Evolutionary conservation across 2,797 vertebrate species (phyloP).

Genomic region (Scarus forsteni): DNA sequence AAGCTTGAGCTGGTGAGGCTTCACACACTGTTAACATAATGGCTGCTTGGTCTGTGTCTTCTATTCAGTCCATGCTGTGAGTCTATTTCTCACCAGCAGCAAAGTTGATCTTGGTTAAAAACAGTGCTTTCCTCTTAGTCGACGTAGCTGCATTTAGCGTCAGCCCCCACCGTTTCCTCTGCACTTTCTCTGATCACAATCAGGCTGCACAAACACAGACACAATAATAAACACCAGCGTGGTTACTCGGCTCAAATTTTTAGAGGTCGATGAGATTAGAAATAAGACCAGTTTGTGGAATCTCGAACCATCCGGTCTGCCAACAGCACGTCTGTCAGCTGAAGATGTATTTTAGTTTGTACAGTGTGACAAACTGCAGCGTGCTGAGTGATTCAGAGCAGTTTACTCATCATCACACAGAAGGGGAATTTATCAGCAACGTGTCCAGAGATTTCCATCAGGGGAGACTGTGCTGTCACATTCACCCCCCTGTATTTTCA

Average conservation of each 20-base stretch:
- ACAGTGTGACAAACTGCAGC: constrained; percentile 51
- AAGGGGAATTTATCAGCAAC: constrained; percentile 54
- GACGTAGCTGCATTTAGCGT: constrained; percentile 7
- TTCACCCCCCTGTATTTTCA: constrained; percentile 48
- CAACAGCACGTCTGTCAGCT: constrained; percentile 4
- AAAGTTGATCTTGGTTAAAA: no score
- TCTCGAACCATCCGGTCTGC: constrained; percentile 10
- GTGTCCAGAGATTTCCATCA: constrained; percentile 32
- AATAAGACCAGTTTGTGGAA: constrained; percentile 7
- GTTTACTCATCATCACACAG: constrained; percentile 58
- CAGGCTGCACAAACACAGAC: constrained; percentile 32
- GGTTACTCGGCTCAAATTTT: constrained; percentile 27
- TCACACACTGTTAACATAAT: no score
- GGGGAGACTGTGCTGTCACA: constrained; percentile 24
- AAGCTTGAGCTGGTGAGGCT: no score
- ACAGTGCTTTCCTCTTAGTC: constrained; percentile 1
- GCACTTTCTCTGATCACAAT: constrained; percentile 39
- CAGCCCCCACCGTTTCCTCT: constrained; percentile 22
- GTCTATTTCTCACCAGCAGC: no score
- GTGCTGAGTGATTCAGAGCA: constrained; percentile 59
- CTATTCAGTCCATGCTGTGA: no score
- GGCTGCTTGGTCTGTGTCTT: no score
- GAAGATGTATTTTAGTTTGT: constrained; percentile 40
- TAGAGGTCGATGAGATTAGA: constrained; percentile 36
- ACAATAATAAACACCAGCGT: constrained; percentile 32